Base-by-base conservation (phyloP, 2,113 vertebrate species). In the Cryptomyrus ogoouensis region DNA sequence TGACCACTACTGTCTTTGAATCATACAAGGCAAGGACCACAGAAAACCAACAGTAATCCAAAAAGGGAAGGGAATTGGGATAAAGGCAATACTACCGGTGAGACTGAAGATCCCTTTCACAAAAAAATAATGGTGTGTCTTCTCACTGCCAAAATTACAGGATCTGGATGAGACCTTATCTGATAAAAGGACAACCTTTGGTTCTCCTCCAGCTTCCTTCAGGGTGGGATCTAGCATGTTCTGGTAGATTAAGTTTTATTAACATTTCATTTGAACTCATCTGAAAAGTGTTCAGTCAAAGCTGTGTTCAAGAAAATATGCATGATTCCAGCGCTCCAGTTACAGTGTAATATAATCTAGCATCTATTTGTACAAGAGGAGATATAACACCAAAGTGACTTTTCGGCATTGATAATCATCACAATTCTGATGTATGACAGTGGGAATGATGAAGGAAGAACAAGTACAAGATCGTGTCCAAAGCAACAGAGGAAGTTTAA, bases 211-310 rank as follows among this genome's bases (percentile, higher is more conserved):
- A 84, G 83, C 21, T 84, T 47, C 44, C 80, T 84, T 84, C 83
- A 84, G 83, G 83, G 83, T 84, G 83, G 83, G 83, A 84, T 84
- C 83, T 84, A n/a, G 44, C 83, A 84, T 84, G 83, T 84, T 84
- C 42, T 84, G 44, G 83, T 84, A 47, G 83, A 84, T 84, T 84
- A 47, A 47, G 44, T 84, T 84, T 84, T 84, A 84, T 84, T 84
- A 83, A 83, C 77, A 83, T 83, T 83, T 83, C 35, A 83, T 44
- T 83, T 83, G 39, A 83, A 83, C 39, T 83, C 77, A 83, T 83
- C 83, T 47, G 44, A 84, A 47, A 84, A 84, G 83, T 84, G 42
- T 47, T 84, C 83, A 47, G 44, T 47, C 83, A 6, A n/a, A 84
- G 83, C 39, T 84, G 44, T 13, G 44, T 84, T 84, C 83, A 84